Base-by-base conservation (phyloP, 2,888 invertebrate genomes). In the Lordiphosa fenestrarum region DNA sequence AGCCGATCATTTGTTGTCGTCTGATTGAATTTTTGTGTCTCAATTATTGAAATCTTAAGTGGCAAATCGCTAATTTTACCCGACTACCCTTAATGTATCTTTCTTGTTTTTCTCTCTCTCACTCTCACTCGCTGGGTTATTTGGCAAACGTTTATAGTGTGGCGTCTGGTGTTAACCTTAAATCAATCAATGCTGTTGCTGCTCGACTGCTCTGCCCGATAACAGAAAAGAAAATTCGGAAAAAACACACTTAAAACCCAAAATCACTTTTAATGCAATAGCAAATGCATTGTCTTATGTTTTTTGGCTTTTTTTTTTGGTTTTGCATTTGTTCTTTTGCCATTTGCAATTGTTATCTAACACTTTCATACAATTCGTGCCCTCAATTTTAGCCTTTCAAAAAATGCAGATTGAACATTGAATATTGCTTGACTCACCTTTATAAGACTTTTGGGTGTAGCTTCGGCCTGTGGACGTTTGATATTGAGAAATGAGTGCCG, bases 401-500 rank as follows among this genome's bases (percentile, higher is more conserved):
- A 9, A 38, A 38, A 12, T 42, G 38, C 47, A 15, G 23, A 40
- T 33, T 3, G 7, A 25, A 48, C 7, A 57, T 0, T 30, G 10
- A 30, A 30, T 30, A 9, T 10, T 3, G 30, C 19, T 30, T 10
- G 4, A 30, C 84, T 82, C 55, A 88, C 87, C 87, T 86, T 87
- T 21, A 87, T 67, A 37, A 87, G 66, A 52, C 71, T 75, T 69
- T 82, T 87, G 44, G 87, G 87, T 57, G 87, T 80, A 57, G 86
- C 55, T 48, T 87, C 88, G 25, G 56, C 62, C 39, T 84, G 81
- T 5, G 88, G 88, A 9, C 88, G 83, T 88, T 90, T 88, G 91
- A 92, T 91, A 90, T 91, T 67, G 89, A 90, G 85, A 75, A 81
- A 82, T 69, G 92, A 90, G 55, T 76, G 82, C 80, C 92, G 92